A percentile compares a stretch with the other conserved stretches of the same genome.
These are phyloP conservation scores for Trilocha varians DNA, from an alignment of 2,888 invertebrate genomes.

Conservation along the genomic window DNA sequence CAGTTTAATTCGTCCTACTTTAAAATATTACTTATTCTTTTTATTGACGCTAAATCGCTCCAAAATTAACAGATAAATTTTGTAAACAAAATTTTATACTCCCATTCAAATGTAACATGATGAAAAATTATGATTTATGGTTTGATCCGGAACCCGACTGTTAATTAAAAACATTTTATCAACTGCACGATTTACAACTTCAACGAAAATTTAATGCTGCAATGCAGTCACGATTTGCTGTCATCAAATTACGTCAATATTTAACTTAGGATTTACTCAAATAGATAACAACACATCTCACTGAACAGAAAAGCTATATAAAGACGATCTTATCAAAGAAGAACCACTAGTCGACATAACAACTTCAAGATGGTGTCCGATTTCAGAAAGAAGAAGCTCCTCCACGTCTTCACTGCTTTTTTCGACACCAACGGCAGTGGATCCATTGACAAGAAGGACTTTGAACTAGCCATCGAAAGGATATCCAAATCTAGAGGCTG, in stretches of 20 bases:
- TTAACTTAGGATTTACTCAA: conserved; percentile 3
- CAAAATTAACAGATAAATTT: too few relatives aligned
- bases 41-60: too few relatives aligned
- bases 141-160: too few relatives aligned
- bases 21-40: too few relatives aligned
- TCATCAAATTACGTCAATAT: conserved; percentile 6
- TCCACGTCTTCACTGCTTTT: conserved; percentile 89
- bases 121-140: too few relatives aligned
- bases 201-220: background rate
- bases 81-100: too few relatives aligned
- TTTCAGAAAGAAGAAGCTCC: conserved; percentile 90
- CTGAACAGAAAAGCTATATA: conserved; percentile 14
- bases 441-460: conserved; percentile 89
- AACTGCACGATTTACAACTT: too few relatives aligned
- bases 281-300: conserved; percentile 17
- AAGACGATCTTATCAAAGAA: conserved; percentile 1
- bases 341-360: conserved; percentile 6
- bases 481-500: conserved; percentile 86
- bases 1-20: too few relatives aligned
- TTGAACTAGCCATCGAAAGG: conserved; percentile 88
- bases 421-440: conserved; percentile 93
- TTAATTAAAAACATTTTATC: too few relatives aligned
- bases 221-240: conserved; percentile 5
- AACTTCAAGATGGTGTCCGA: conserved; percentile 79
- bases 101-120: too few relatives aligned